phyloP scores from a whole-genome alignment of 2,113 vertebrate genomes.

The Strix aluco region DNA sequence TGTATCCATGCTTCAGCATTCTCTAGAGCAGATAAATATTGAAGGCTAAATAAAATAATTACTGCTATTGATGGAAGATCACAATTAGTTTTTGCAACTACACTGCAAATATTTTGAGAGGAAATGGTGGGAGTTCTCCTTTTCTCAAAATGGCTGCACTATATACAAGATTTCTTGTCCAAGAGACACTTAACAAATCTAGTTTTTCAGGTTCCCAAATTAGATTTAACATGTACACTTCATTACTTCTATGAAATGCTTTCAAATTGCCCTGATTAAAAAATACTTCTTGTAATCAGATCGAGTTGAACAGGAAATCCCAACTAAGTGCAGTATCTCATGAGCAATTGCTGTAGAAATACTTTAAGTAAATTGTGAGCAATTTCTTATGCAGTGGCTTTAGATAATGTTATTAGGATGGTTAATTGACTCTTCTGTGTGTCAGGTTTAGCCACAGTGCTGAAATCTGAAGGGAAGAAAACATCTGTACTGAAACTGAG shows the following conservation, averaged over 20 bases:
- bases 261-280: slow-evolving; percentile 33
- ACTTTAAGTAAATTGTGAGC: slow-evolving; percentile 37
- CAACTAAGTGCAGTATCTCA: background rate
- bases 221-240: background rate
- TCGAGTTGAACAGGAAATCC: slow-evolving; percentile 47
- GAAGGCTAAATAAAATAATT: background rate
- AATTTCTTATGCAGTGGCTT: slow-evolving; percentile 16
- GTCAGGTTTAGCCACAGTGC: background rate
- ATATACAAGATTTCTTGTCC: background rate
- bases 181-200: background rate
- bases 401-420: slow-evolving; percentile 30
- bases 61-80: background rate
- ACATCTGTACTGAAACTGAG: background rate
- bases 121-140: background rate
- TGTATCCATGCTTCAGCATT: background rate
- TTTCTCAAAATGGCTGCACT: background rate
- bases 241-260: slow-evolving; percentile 18
- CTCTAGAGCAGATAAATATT: background rate
- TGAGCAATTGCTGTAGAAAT: slow-evolving; percentile 25
- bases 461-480: background rate
- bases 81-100: background rate
- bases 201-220: background rate
- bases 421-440: slow-evolving; percentile 23
- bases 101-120: background rate
- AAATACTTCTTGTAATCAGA: slow-evolving; percentile 53